These are phyloP conservation scores for Porites evermanni DNA, from an alignment of 92 coral and sea anemone species.

Conservation along the genomic window DNA sequence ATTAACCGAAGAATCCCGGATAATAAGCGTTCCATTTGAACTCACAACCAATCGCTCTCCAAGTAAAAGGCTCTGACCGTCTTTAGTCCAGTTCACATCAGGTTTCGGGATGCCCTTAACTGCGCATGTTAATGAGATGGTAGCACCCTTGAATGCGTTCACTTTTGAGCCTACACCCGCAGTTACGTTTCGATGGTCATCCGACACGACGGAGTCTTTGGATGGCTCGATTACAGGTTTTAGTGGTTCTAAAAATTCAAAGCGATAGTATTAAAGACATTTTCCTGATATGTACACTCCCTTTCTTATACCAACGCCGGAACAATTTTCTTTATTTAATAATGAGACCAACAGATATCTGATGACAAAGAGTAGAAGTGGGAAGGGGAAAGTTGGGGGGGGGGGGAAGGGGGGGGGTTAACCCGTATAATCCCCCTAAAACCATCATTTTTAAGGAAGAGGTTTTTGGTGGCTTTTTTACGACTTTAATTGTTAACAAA, in stretches of 20 bases:
- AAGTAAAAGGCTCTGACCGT: slow-evolving; percentile 47
- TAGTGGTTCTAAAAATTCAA: slow-evolving; percentile 45
- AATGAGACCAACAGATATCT: background rate
- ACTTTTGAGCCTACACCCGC: slow-evolving; percentile 69
- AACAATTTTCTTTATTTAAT: background rate
- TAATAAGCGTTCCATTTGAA: slow-evolving; percentile 66
- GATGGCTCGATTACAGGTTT: slow-evolving; percentile 63
- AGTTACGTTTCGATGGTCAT: slow-evolving; percentile 38
- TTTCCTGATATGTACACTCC: background rate
- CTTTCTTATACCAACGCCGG: background rate
- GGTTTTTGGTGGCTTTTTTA: too few species aligned
- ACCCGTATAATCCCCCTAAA: too few species aligned
- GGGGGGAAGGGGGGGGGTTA: too few species aligned
- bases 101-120: slow-evolving; percentile 82
- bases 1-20: slow-evolving; percentile 40
- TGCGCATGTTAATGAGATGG: slow-evolving; percentile 62
- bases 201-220: slow-evolving; percentile 29
- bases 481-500: too few species aligned
- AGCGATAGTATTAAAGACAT: background rate
- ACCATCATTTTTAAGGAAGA: too few species aligned
- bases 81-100: slow-evolving; percentile 69
- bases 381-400: background rate
- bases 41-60: slow-evolving; percentile 50
- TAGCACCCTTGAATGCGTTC: slow-evolving; percentile 57
- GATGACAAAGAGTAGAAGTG: background rate